Evolutionary conservation across 2,888 invertebrate genomes (phyloP).

Genomic region (Lottia gigantea): DNA sequence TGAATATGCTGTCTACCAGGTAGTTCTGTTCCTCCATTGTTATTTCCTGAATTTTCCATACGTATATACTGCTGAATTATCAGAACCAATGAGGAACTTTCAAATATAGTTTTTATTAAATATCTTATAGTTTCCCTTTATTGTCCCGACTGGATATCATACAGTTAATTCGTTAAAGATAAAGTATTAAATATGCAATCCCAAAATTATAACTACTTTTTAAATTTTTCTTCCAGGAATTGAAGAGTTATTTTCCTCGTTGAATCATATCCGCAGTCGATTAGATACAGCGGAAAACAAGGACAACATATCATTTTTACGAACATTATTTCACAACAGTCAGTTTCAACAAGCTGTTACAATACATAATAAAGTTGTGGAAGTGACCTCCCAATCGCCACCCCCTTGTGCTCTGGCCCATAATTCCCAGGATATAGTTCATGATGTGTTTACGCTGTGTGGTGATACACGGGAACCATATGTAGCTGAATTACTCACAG

Average conservation of each 20-base stretch:
- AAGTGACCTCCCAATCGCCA: slow-evolving; percentile 47
- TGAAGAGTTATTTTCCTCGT: slow-evolving; percentile 42
- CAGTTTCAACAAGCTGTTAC: slow-evolving; percentile 58
- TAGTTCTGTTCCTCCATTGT: no score
- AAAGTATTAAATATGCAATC: no score
- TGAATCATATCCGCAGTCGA: slow-evolving; percentile 43
- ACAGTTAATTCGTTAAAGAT: no score
- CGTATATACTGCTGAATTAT: no score
- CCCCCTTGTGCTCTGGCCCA: slow-evolving; percentile 42
- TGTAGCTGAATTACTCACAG: slow-evolving; percentile 41
- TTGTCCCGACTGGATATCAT: no score
- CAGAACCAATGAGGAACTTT: no score
- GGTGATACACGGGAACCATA: slow-evolving; percentile 34
- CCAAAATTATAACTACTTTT: no score
- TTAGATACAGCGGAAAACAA: slow-evolving; percentile 49
- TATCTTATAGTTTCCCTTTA: no score
- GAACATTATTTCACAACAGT: slow-evolving; percentile 53
- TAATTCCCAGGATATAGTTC: slow-evolving; percentile 38
- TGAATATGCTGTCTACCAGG: background rate
- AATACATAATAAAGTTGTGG: slow-evolving; percentile 57
- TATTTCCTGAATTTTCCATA: no score
- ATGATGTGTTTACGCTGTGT: slow-evolving; percentile 39
- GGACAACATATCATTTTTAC: slow-evolving; percentile 51
- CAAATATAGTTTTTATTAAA: no score
- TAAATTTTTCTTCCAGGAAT: slow-evolving; percentile 15